Conservation (phyloP, 2,888 invertebrate species). For the Torymus auratus region DNA sequence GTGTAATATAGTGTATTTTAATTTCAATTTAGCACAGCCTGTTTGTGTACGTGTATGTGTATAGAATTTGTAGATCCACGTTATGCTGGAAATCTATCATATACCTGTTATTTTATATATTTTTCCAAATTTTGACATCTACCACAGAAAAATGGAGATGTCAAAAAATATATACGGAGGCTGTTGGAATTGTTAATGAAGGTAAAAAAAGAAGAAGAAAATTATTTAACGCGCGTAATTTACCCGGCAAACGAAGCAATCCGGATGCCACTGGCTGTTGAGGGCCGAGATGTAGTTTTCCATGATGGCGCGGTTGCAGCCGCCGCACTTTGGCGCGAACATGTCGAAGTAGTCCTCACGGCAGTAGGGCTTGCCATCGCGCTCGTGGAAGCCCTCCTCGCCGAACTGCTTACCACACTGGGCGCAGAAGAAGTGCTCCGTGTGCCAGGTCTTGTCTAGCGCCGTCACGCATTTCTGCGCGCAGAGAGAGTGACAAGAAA, state of each 20-base stretch:
- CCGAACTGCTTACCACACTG: conserved; percentile 98
- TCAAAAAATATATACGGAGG: no score
- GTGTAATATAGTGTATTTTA: no score
- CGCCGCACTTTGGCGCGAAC: conserved; percentile 99
- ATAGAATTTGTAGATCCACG: no score
- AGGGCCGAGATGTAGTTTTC: conserved; percentile 98
- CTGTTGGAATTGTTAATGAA: neutral
- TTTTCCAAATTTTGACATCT: no score
- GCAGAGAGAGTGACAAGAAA: no score
- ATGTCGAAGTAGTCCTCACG: conserved; percentile 97
- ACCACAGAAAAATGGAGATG: neutral
- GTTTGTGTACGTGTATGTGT: no score
- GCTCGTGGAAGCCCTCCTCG: conserved; percentile 98
- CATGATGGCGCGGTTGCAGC: conserved; percentile 96
- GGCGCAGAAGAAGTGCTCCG: conserved; percentile 99
- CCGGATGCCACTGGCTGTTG: conserved; percentile 98
- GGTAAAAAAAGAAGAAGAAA: neutral
- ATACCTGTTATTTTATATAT: no score
- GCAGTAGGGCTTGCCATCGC: conserved; percentile 97
- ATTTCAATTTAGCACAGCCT: no score
- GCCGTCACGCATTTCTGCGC: conserved; percentile 98
- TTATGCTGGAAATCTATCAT: no score
- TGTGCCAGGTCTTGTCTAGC: conserved; percentile 98
- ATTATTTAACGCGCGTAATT: neutral
- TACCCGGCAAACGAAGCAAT: conserved; percentile 99